Evolutionary conservation across 2,888 invertebrate genomes (phyloP).

Genomic region (Adelphocoris suturalis): DNA sequence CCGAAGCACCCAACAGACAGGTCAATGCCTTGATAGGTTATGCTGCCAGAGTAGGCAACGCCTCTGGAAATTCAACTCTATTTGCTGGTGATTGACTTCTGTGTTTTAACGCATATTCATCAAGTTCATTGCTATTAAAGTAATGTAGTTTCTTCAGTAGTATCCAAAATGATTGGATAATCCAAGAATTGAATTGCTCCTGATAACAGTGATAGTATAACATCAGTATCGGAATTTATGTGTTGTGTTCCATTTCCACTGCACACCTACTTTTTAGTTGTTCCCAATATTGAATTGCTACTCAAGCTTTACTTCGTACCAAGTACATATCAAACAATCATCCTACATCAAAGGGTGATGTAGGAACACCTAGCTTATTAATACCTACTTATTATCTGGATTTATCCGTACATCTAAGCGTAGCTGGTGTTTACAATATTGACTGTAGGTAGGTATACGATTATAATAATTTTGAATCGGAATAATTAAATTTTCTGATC

Average conservation of each 20-base stretch:
- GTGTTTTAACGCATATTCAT: neutral
- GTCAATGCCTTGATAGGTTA: constrained; percentile 53
- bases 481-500: too few species aligned
- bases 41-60: constrained; percentile 33
- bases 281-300: constrained; percentile 17
- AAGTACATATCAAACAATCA: too few species aligned
- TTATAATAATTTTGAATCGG: too few species aligned
- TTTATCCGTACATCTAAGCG: too few species aligned
- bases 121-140: neutral
- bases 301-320: neutral
- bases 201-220: constrained; percentile 44
- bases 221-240: constrained; percentile 33
- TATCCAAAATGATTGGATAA: neutral
- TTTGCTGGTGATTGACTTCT: neutral
- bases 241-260: constrained; percentile 45
- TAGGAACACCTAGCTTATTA: too few species aligned
- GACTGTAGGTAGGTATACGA: too few species aligned
- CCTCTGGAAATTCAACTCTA: constrained; percentile 38
- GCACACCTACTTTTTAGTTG: neutral
- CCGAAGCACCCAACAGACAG: constrained; percentile 37
- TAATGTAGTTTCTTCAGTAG: neutral
- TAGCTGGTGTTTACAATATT: too few species aligned
- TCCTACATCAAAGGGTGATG: too few species aligned
- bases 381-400: too few species aligned
- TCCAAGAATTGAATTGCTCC: neutral